Evolutionary conservation across 2,888 invertebrate species (phyloP), one percentile per base, ranked within the genome.

Genomic region (Dendrolimus pini): DNA sequence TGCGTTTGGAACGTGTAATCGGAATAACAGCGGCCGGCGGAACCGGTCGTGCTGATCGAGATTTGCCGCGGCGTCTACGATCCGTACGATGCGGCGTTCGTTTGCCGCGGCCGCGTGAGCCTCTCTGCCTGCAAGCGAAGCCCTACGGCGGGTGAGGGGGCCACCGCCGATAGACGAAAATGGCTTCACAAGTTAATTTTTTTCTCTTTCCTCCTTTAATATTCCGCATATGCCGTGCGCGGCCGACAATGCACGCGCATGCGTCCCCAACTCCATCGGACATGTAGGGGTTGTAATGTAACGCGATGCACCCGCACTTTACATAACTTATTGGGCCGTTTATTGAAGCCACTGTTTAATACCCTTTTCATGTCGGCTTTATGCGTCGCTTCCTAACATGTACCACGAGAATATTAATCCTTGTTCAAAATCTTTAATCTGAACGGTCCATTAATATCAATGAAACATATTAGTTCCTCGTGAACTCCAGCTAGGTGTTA

Each of bases 131-230:
- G 81, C 76, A 78, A 65, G 75, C 77, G 82, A 82, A 83, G 78
- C 82, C 83, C 81, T 71, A 81, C 79, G 70, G 78, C 81, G 83
- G 81, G 82, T 78, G 85, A 82, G 85, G 88, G 84, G 87, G 80
- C 77, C 69, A 73, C 75, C 75, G 70, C 81, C 81, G 85, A 85
- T 85, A 86, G 85, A 89, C 89, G 89, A 89, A 90, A 90, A 90
- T 89, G 90, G 90, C 89, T 90, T 89, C 89, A 89, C 89, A 87
- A 90, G 87, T 89, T 84, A 89, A 89, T 89, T 89, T 90, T 89
- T 90, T 89, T 90, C 90, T 90, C 90, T 90, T 90, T 90, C 90
- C 85, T 90, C 83, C 90, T 89, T 88, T 89, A 89, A 89, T 89
- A 89, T 87, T 88, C 87, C 89, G 90, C 89, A 90, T 90, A 90